Evolutionary conservation across 2,113 vertebrate species (phyloP), one percentile per base, ranked within the genome.

Genomic region (Ptilonorhynchus violaceus): DNA sequence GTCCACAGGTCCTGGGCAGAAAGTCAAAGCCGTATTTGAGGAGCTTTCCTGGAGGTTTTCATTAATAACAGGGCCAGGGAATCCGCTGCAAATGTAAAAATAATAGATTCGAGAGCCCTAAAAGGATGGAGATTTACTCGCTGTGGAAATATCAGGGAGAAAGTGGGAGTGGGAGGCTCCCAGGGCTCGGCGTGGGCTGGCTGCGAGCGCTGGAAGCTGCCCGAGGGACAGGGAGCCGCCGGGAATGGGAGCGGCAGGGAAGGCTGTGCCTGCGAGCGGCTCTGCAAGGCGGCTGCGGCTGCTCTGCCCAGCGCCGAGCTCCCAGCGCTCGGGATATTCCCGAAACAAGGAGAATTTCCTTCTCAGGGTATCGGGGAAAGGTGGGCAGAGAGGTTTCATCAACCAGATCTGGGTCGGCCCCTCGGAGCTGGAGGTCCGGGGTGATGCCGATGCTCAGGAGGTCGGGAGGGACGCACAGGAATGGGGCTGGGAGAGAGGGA

Each of bases 1-100:
- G 85, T 96, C 91, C 93, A 89, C 88, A 73, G 68, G 85, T 97
- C 95, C 94, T 94, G 88, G 96, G 87, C 95, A 96, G 77, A 96
- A 91, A 94, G 82, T 95, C 88, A 94, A 91, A 87, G 92, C 76
- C 67, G 89, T 80, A 66, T 80, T 83, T 84, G 83, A 91, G 86
- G 84, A 94, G 62, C 59, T 76, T 96, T 96, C 69, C 91, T 96
- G 94, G 93, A 92, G 92, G 75, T 72, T 79, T 93, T 95, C 78
- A 89, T 92, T 94, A 94, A 80, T 70, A 96, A 89, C 66, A 93
- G 92, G 82, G 83, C 80, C 89, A 91, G 86, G 88, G 95, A 83
- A 91, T 67, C 82, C 59, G 37, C 73, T 97, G 88, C 28, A 93
- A 97, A 97, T 97, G 85, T 92, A 97, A 94, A 97, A 97, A 95